Evolutionary conservation across 64 coral and sea anemone genomes (phyloP).

Genomic region (Orbicella faveolata): DNA sequence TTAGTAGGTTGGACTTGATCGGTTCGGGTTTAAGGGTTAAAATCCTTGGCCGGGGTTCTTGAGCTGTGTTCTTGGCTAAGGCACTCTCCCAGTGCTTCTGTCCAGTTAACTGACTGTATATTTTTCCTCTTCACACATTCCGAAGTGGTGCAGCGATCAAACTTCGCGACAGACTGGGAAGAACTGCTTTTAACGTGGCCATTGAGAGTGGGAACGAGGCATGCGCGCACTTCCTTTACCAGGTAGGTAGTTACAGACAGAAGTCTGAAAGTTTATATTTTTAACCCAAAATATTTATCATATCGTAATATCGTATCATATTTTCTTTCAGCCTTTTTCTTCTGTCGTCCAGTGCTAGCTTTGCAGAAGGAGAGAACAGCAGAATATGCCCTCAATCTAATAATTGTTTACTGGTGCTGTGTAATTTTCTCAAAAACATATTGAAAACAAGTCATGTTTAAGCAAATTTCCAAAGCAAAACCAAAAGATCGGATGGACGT

Average conservation of each 20-base stretch:
- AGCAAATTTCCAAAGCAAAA: too few relatives aligned
- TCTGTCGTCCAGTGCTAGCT: background rate
- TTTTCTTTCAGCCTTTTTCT: too few relatives aligned
- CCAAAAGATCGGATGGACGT: background rate
- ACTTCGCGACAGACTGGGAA: constrained; percentile 61
- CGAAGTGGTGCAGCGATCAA: constrained; percentile 62
- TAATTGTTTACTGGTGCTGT: too few relatives aligned
- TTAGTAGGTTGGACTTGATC: too few relatives aligned
- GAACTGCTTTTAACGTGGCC: constrained; percentile 75
- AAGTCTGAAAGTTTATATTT: background rate
- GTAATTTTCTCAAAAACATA: too few relatives aligned
- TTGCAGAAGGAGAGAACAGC: background rate
- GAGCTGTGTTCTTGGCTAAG: too few relatives aligned
- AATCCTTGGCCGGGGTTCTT: too few relatives aligned
- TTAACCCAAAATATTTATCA: background rate
- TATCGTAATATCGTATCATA: too few relatives aligned
- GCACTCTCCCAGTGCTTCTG: too few relatives aligned
- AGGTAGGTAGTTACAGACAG: constrained; percentile 33
- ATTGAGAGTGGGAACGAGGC: constrained; percentile 74
- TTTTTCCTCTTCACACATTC: background rate
- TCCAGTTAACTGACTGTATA: too few relatives aligned
- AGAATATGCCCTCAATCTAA: background rate
- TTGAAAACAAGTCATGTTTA: too few relatives aligned
- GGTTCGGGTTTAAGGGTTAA: too few relatives aligned
- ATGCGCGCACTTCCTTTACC: constrained; percentile 63